Percentiles rank a stretch among this genome's conserved stretches.
These are phyloP conservation scores for Odontomachus brunneus DNA, from an alignment of 1,140 invertebrate genomes.

Conservation along the genomic window DNA sequence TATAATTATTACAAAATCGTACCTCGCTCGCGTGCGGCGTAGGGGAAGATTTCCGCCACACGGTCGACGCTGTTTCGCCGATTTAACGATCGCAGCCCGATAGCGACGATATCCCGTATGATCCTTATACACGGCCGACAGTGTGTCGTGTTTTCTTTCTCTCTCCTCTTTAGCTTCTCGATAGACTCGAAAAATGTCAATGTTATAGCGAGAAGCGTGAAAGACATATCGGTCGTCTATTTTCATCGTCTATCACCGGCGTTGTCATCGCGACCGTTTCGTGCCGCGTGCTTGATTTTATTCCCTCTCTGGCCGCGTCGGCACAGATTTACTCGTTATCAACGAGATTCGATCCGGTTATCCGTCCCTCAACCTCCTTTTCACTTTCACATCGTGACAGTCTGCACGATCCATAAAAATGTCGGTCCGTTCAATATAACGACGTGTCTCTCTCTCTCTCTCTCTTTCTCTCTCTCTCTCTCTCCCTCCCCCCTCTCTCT, in stretches of 20 bases:
- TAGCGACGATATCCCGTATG: too few relatives aligned
- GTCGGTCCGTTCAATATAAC: slow-evolving; percentile 33
- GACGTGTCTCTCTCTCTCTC: neutral
- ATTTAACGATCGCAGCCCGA: too few relatives aligned
- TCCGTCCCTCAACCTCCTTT: slow-evolving; percentile 15
- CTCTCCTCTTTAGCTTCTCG: neutral
- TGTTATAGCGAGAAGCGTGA: neutral
- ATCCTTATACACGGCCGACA: too few relatives aligned
- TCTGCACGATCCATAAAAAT: slow-evolving; percentile 50
- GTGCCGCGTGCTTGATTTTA: slow-evolving; percentile 11
- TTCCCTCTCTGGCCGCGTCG: slow-evolving; percentile 5
- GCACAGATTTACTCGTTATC: slow-evolving; percentile 51
- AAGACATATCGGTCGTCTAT: neutral
- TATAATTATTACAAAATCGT: slow-evolving; percentile 12
- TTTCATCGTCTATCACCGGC: slow-evolving; percentile 13
- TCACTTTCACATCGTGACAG: slow-evolving; percentile 5
- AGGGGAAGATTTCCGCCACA: too few relatives aligned
- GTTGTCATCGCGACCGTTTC: slow-evolving; percentile 17
- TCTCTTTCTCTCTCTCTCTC: neutral
- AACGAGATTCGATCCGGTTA: slow-evolving; percentile 47
- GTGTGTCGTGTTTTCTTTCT: too few relatives aligned
- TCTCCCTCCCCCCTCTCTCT: neutral
- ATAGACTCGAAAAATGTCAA: slow-evolving; percentile 2
- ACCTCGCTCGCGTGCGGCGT: too few relatives aligned
- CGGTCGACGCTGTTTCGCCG: too few relatives aligned